Evolutionary conservation across 1,140 invertebrate species (phyloP).

Genomic region (Aphidius gifuensis): DNA sequence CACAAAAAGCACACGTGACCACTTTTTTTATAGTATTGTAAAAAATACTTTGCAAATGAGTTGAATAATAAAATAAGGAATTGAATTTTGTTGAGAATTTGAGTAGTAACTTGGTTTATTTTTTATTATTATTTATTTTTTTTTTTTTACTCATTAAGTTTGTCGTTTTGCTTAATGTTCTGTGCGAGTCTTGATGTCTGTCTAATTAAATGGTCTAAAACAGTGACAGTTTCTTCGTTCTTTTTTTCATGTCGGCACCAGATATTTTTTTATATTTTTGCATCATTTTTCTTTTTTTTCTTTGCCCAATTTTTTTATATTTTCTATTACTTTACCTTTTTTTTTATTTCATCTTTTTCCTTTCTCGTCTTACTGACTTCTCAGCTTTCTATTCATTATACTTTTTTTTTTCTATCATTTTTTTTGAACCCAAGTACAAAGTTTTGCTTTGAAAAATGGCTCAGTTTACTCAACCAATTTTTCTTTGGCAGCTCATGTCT

Average conservation of each 20-base stretch:
- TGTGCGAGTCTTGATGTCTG: constrained; percentile 20
- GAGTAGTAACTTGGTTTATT: neutral
- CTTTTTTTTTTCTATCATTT: too few relatives aligned
- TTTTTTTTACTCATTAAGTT: constrained; percentile 7
- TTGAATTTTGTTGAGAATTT: constrained; percentile 1
- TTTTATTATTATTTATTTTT: neutral
- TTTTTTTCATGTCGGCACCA: neutral
- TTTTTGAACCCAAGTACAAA: too few relatives aligned
- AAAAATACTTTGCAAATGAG: neutral
- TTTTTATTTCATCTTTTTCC: constrained; percentile 13
- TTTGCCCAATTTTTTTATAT: constrained; percentile 7
- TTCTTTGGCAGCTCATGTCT: neutral
- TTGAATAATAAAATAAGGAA: neutral
- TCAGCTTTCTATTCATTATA: too few relatives aligned
- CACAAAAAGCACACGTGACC: too few relatives aligned
- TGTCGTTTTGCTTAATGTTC: constrained; percentile 15
- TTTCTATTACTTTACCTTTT: constrained; percentile 2
- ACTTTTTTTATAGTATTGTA: too few relatives aligned
- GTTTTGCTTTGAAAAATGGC: constrained; percentile 17
- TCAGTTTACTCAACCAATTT: constrained; percentile 13
- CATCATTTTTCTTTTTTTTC: constrained; percentile 10
- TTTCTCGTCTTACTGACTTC: constrained; percentile 4
- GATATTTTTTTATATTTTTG: constrained; percentile 4
- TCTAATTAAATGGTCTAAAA: constrained; percentile 32
- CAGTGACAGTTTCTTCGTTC: constrained; percentile 1